Conservation (phyloP, 2,797 vertebrate species). For the Tamandua tetradactyla region DNA sequence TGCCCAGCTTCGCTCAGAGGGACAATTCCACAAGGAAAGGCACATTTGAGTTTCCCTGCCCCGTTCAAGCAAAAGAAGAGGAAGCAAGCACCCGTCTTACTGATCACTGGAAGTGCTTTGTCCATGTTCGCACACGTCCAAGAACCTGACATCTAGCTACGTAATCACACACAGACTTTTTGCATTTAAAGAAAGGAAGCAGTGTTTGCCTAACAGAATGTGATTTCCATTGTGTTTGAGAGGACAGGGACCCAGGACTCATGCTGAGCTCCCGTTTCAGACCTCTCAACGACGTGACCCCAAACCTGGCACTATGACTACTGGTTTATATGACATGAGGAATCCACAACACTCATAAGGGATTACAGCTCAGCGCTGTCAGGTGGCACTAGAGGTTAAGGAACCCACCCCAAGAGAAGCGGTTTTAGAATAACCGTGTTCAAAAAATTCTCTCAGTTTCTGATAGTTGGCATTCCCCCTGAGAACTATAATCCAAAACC, state of each 20-base stretch:
- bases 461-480: neutral
- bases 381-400: neutral
- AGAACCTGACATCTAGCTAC: slow-evolving; percentile 34
- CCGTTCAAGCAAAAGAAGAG: neutral
- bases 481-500: neutral
- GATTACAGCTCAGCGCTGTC: neutral
- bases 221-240: neutral
- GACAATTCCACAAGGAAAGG: neutral
- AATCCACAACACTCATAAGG: neutral
- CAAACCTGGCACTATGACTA: neutral
- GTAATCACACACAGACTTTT: neutral
- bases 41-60: neutral
- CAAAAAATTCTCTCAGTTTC: neutral
- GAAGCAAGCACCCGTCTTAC: slow-evolving; percentile 48
- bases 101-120: neutral
- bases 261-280: slow-evolving; percentile 27
- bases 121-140: neutral
- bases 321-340: neutral
- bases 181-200: neutral
- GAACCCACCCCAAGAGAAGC: accelerated
- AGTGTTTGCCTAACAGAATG: neutral
- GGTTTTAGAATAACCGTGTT: neutral
- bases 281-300: neutral
- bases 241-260: neutral
- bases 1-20: neutral